Evolutionary conservation across 2,113 vertebrate genomes (phyloP).

Genomic region (Saccopteryx leptura): DNA sequence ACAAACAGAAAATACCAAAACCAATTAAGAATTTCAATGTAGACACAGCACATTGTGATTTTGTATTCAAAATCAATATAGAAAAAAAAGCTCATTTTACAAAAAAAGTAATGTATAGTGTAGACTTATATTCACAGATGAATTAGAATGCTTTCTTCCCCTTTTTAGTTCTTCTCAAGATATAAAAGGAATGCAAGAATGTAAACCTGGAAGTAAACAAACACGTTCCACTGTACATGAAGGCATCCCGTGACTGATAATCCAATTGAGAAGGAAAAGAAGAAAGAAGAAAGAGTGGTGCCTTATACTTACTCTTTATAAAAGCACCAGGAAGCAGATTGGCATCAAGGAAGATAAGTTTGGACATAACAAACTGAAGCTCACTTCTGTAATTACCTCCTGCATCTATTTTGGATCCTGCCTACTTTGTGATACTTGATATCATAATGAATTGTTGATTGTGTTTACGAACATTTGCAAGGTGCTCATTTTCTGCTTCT

Average conservation of each 20-base stretch:
- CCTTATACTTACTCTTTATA: neutral
- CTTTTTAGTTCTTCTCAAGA: neutral
- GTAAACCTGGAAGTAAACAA: neutral
- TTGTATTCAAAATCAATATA: neutral
- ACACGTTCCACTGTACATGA: neutral
- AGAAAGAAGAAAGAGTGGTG: neutral
- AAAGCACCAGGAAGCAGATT: slow-evolving; percentile 33
- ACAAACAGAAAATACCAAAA: slow-evolving; percentile 7
- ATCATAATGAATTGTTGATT: slow-evolving; percentile 85
- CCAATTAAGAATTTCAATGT: neutral
- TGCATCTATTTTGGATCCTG: slow-evolving; percentile 58
- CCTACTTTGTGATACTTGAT: slow-evolving; percentile 78
- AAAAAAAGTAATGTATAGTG: neutral
- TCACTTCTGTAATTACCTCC: slow-evolving; percentile 83
- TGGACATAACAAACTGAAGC: slow-evolving; percentile 73
- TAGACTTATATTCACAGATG: neutral
- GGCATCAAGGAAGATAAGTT: slow-evolving; percentile 52
- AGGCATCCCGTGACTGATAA: neutral
- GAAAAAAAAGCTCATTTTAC: neutral
- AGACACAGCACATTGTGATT: neutral
- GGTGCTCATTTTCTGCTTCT: slow-evolving; percentile 81
- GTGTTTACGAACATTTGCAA: slow-evolving; percentile 79
- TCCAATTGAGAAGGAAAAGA: neutral
- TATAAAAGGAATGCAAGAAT: neutral
- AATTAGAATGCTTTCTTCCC: neutral